A percentile compares a stretch with the other conserved stretches of the same genome.
Evolutionary conservation across 1,140 invertebrate genomes (phyloP).

Genomic region (Hypothenemus hampei): DNA sequence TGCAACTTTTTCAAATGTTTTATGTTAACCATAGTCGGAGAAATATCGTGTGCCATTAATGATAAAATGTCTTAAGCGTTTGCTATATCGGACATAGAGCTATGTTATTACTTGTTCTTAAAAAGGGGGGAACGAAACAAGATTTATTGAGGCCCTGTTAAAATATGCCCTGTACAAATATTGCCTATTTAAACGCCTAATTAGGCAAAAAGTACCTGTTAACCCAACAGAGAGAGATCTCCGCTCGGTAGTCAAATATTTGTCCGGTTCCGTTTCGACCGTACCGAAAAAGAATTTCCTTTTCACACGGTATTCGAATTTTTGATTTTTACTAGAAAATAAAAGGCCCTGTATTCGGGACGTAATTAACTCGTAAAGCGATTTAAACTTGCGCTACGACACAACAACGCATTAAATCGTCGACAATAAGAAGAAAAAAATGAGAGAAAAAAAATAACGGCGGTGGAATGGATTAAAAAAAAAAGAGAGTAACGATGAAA

Average conservation of each 20-base stretch:
- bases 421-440: too few relatives aligned
- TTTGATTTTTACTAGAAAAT: slow-evolving; percentile 4
- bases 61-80: too few relatives aligned
- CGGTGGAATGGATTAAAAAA: background rate
- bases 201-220: slow-evolving; percentile 19
- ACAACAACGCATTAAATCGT: slow-evolving; percentile 3
- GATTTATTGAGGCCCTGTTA: too few relatives aligned
- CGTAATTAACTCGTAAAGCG: background rate
- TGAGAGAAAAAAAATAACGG: slow-evolving; percentile 1
- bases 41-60: too few relatives aligned
- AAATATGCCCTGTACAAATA: background rate
- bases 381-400: background rate
- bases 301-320: slow-evolving; percentile 21
- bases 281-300: too few relatives aligned
- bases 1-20: too few relatives aligned
- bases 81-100: too few relatives aligned
- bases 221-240: slow-evolving; percentile 10
- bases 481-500: background rate
- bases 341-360: background rate
- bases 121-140: too few relatives aligned
- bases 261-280: too few relatives aligned
- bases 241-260: slow-evolving; percentile 20
- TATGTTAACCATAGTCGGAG: too few relatives aligned
- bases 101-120: too few relatives aligned
- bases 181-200: slow-evolving; percentile 18